Base-by-base conservation (phyloP, 2,113 vertebrate genomes). In the Paradoxurus hermaphroditus region DNA sequence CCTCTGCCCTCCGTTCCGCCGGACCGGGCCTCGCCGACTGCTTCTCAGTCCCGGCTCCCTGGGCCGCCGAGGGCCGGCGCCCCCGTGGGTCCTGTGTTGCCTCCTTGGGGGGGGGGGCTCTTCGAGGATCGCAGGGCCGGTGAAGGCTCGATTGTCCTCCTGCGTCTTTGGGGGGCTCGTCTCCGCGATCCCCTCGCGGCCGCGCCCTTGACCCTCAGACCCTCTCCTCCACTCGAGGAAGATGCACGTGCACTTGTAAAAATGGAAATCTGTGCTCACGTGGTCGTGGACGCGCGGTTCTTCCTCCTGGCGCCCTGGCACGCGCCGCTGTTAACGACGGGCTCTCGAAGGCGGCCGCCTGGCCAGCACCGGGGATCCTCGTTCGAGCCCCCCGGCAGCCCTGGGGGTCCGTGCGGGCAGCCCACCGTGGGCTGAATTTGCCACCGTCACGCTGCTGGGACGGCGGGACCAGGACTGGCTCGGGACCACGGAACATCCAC, bases 271-370 rank as follows among this genome's bases (percentile, higher is more conserved):
- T 79, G 49, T 53, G 29, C 36, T 36, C 29, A 89, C 72, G 41
- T 11, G 11, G 36, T 25, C 5, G 14, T 27, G 21, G 44, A 77
- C 25, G 25, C 39, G 39, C 27, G 3, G 25, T 68, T 39, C 44
- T 63, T n/a, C 59, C 62, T 70, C 13, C 62, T 36, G 70, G 2
- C 12, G 49, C 25, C 36, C 59, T 86, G 49, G 31, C 31, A 56
- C 0, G 21, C n/a, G 2, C 0, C 19, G 12, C 25, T 44, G 82
- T 70, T 46, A 7, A 34, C 6, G 19, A 49, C 6, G 7, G 67
- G 53, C 7, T 46, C 2, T 3, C 39, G 11, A 63, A 46, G 51
- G 36, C 14, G 25, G 78, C 53, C 21, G 41, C 51, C 41, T 44
- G 11, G 25, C 65, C 31, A 18, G 8, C 11, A 1, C 49, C 0